Evolutionary conservation across 2,113 vertebrate species (phyloP), one percentile per base, ranked within the genome.

Genomic region (Vanacampus margaritifer): DNA sequence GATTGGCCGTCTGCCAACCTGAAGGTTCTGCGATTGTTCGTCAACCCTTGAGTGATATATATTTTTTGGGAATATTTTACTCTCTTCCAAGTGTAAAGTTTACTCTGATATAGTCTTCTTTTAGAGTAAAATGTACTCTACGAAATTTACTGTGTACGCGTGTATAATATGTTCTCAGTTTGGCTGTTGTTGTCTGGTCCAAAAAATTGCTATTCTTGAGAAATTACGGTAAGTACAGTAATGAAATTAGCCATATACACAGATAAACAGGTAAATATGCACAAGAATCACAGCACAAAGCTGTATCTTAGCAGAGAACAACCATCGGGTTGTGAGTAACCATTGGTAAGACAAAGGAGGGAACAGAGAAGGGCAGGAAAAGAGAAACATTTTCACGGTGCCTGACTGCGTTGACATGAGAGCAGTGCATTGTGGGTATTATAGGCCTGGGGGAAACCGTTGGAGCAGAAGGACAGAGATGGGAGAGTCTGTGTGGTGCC

Each of bases 391-490:
- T 82, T 87, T 87, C 83, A 87, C 66, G 72, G 86, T 89, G 81
- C 71, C 72, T 89, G 84, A 67, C 78, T 85, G 79, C 53, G 65
- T 84, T 83, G 83, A 87, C 80, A 84, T 80, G 78, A 81, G 80
- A 84, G 83, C 73, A 65, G 72, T 88, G 86, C 83, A 88, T 85
- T 88, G 79, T 90, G 87, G 87, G 88, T 83, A 81, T 64, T 48
- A 67, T 74, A 74, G 76, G 88, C 86, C 89, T 78, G 69, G 76
- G 81, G 87, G 83, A 79, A 81, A 76, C 76, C 76, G 82, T 69
- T 89, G 83, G 76, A 89, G 85, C 89, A 88, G 87, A 91, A 86
- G 81, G 81, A 83, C 81, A 77, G 75, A 71, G 82, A 87, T 82
- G 79, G 79, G 74, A 79, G 83, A 86, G 74, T 84, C 82, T 90